Conservation (phyloP, 2,797 vertebrate genomes). For the Lagorchestes hirsutus region DNA sequence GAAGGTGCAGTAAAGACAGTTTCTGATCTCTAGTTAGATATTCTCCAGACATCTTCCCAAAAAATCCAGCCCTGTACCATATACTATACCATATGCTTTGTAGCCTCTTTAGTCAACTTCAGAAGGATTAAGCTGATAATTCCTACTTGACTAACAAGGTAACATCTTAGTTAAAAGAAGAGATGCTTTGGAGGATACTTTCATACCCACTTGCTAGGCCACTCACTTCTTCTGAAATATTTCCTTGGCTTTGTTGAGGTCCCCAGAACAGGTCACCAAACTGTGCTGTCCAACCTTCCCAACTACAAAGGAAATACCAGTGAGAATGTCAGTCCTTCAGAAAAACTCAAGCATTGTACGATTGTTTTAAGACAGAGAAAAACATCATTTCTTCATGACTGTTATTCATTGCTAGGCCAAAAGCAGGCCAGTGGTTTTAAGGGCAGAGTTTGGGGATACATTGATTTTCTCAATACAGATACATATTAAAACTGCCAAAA, state of each 20-base stretch:
- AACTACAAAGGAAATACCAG: conserved; percentile 85
- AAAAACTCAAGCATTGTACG: background rate
- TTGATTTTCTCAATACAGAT: background rate
- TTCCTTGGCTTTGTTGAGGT: conserved; percentile 91
- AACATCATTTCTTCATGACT: background rate
- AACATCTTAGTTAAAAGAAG: conserved; percentile 32
- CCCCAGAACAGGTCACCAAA: conserved; percentile 86
- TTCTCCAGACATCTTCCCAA: background rate
- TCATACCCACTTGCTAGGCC: conserved; percentile 47
- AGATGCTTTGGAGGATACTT: conserved; percentile 35
- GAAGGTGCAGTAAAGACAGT: background rate
- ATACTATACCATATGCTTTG: background rate
- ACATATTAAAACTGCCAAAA: background rate
- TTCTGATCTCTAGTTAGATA: conserved; percentile 25
- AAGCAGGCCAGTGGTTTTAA: background rate
- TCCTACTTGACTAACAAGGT: conserved; percentile 4
- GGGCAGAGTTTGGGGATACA: background rate
- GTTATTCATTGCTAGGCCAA: background rate
- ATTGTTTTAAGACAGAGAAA: background rate
- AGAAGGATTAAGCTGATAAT: conserved; percentile 34
- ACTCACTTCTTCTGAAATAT: conserved; percentile 93
- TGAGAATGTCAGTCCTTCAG: background rate
- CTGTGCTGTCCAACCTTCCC: conserved; percentile 92
- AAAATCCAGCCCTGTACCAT: conserved; percentile 40
- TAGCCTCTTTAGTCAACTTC: conserved; percentile 49